Evolutionary conservation across 2,888 invertebrate species (phyloP), one percentile per base, ranked within the genome.

Genomic region (Drosophila conformis): DNA sequence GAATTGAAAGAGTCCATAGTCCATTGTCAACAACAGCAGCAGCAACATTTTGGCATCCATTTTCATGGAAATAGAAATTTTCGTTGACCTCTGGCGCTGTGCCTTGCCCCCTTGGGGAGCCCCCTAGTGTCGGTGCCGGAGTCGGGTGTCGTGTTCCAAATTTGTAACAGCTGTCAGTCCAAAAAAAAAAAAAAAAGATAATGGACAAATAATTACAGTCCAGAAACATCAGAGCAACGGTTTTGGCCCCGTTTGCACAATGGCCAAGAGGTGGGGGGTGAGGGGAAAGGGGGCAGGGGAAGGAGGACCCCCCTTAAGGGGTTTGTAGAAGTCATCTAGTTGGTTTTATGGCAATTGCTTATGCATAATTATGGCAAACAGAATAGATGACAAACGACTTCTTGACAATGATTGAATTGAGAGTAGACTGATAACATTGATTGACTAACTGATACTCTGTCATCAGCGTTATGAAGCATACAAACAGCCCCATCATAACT

Each of bases 201-300:
- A 85, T 85, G 84, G 87, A 73, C 85, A 84, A 84, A 89, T 85
- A 85, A 85, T 85, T 85, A 85, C 78, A 63, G 62, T 65, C 78
- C 38, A 27, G 27, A 68, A 73, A 61, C n/a, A 76, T 67, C 38
- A 42, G 53, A 76, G 73, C 75, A 82, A 76, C 76, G 76, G 42
- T 78, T 56, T 61, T 59, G 73, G 63, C 56, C 62, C 49, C 69
- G 68, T 52, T 74, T 82, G 78, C 62, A 63, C 82, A 68, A 78
- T 81, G 67, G 42, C 52, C n/a, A 31, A 40, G n/a, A 35, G 40
- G n/a, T 2, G 10, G 7, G 10, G 13, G 4, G 6, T 1, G 18
- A 11, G 56, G 6, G 21, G 25, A 11, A 1, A 5, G n/a, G 18
- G 15, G 53, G 29, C 0, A n/a, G 7, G 53, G 11, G 15, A 5